Evolutionary conservation across 2,113 vertebrate genomes (phyloP).

Genomic region (Brevimyrus niger): DNA sequence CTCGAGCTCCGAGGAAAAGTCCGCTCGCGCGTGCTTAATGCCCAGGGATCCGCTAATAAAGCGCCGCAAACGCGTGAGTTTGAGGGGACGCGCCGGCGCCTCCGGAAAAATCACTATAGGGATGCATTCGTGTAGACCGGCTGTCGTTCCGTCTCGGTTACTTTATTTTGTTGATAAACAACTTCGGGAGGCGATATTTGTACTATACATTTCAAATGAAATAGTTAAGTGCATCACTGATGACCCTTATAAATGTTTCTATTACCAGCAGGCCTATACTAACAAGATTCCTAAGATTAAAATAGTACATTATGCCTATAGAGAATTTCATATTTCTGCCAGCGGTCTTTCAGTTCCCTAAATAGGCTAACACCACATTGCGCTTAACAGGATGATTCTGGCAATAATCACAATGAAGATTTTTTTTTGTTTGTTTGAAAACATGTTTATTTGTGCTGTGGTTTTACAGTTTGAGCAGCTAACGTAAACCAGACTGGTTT

Average conservation of each 20-base stretch:
- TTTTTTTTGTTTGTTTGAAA: neutral
- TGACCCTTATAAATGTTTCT: neutral
- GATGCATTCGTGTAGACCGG: neutral
- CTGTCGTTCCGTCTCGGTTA: neutral
- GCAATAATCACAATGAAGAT: neutral
- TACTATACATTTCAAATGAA: neutral
- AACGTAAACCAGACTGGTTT: neutral
- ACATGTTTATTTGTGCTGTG: neutral
- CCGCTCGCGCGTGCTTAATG: conserved; percentile 7
- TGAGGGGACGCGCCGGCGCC: neutral
- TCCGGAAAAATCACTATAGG: conserved; percentile 1
- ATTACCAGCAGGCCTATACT: neutral
- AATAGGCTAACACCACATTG: neutral
- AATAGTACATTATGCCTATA: neutral
- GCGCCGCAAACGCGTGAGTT: conserved; percentile 7
- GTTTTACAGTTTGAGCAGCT: neutral
- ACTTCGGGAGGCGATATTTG: neutral
- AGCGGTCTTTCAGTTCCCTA: neutral
- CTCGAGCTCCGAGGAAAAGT: conserved; percentile 2
- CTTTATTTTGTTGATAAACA: neutral
- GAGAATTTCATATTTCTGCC: neutral
- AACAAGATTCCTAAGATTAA: neutral
- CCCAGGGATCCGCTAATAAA: conserved; percentile 7
- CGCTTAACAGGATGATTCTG: neutral
- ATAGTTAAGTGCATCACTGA: neutral